phyloP scores from a whole-genome alignment of 2,888 invertebrate genomes.

The Cosmorhoe ocellata region DNA sequence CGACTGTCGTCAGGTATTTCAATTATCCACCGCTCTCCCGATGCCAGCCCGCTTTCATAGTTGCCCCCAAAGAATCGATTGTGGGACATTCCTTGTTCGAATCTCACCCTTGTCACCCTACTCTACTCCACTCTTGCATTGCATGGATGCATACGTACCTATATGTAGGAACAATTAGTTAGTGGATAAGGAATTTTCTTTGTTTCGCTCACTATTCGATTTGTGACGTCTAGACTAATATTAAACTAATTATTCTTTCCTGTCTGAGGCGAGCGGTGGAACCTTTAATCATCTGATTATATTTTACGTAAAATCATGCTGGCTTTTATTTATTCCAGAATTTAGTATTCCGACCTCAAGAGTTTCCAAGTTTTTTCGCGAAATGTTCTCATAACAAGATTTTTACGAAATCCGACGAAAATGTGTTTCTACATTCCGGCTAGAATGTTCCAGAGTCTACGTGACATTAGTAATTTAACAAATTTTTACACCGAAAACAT shows the following conservation, averaged over 20 bases:
- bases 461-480: slow-evolving; percentile 49
- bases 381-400: slow-evolving; percentile 17
- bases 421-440: slow-evolving; percentile 30
- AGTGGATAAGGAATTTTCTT: slow-evolving; percentile 23
- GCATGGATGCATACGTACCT: slow-evolving; percentile 37
- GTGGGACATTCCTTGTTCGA: slow-evolving; percentile 53
- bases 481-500: slow-evolving; percentile 58
- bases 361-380: slow-evolving; percentile 10
- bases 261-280: neutral
- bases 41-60: slow-evolving; percentile 39
- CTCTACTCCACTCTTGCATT: slow-evolving; percentile 43
- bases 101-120: slow-evolving; percentile 51
- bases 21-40: slow-evolving; percentile 55
- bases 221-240: slow-evolving; percentile 15
- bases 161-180: slow-evolving; percentile 27
- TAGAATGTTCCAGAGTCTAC: slow-evolving; percentile 39
- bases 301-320: slow-evolving; percentile 1
- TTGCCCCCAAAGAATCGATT: slow-evolving; percentile 54
- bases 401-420: slow-evolving; percentile 18
- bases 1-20: slow-evolving; percentile 55
- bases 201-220: slow-evolving; percentile 20
- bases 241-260: slow-evolving; percentile 6
- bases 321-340: slow-evolving; percentile 10
- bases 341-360: slow-evolving; percentile 6
- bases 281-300: neutral